phyloP scores from a whole-genome alignment of 2,797 vertebrate species.

The Cossypha niveicapilla region DNA sequence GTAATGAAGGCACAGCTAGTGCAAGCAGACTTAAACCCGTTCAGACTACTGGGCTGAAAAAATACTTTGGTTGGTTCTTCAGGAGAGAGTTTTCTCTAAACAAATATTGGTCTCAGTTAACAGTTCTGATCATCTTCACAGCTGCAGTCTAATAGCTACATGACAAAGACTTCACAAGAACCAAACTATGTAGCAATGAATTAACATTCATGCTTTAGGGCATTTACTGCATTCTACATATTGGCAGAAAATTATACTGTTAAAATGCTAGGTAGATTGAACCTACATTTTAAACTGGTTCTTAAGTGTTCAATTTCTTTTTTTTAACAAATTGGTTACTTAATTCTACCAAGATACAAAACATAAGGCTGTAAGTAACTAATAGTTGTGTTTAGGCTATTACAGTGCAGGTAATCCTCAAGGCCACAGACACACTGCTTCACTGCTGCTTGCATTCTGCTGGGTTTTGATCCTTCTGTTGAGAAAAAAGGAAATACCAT shows the following conservation, averaged over 20 bases:
- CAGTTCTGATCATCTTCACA: constrained; percentile 79
- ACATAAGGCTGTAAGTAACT: constrained; percentile 99
- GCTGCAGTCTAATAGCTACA: constrained; percentile 90
- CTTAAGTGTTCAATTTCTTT: constrained; percentile 77
- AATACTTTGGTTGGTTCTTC: constrained; percentile 81
- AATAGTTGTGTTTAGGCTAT: constrained; percentile 89
- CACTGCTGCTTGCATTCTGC: constrained; percentile 99
- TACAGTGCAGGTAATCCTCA: constrained; percentile 96
- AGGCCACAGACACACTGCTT: constrained; percentile 85
- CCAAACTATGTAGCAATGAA: constrained; percentile 92
- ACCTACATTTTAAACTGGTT: constrained; percentile 81
- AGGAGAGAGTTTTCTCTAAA: constrained; percentile 71
- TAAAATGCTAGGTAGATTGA: constrained; percentile 91
- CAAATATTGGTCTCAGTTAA: constrained; percentile 75
- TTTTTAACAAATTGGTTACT: constrained; percentile 86
- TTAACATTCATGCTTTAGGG: constrained; percentile 85
- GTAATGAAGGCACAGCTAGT: constrained; percentile 79
- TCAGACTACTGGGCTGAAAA: constrained; percentile 74
- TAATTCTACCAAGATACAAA: constrained; percentile 99
- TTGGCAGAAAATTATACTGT: constrained; percentile 84
- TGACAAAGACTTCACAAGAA: constrained; percentile 91
- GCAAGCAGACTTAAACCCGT: constrained; percentile 73
- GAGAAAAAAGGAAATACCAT: constrained; percentile 60
- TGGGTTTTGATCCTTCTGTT: constrained; percentile 95
- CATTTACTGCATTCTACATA: constrained; percentile 76